Base-by-base conservation (phyloP, 2,888 invertebrate species). In the Dorcus parallelipipedus region DNA sequence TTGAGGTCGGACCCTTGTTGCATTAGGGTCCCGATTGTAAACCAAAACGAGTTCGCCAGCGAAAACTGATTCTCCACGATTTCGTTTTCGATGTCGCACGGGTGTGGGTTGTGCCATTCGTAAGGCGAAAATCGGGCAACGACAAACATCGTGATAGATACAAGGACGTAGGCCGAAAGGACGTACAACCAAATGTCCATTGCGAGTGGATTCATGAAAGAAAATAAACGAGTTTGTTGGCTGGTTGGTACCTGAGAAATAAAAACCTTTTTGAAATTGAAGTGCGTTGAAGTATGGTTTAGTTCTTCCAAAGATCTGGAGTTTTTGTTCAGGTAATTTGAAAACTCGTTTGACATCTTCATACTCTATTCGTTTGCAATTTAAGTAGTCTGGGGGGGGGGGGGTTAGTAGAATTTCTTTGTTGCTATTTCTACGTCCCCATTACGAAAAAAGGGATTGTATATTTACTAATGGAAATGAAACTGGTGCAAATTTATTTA, bases 161-260 rank as follows among this genome's bases (percentile, higher is more conserved):
- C 97, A 66, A 97, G 84, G 66, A 97, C 85, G 79, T 97, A 98
- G 10, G 97, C 96, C 20, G 94, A 93, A 64, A 95, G 80, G 60
- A 96, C 93, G 81, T 95, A 93, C 64, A 97, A 82, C 98, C 98
- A 98, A 69, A 98, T 97, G 81, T 97, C 95, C 69, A 94, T 89
- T 1, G 96, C 95, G 71, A 98, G 82, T 0, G 98, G 98, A 76
- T 95, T 95, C 80, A 97, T 89, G 83, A 98, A 98, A 74, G 95
- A 95, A 84, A 97, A 98, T 61, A 89, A 87, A 67, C 90, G 85
- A 48, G 90, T 93, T 53, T 90, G 94, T 79, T 90, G 93, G 58
- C 87, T 95, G 67, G 90, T 94, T 63, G 94, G 94, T 52, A 94
- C 90, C 93, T 93, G 83, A 56, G 74, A 75, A 64, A 48, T 51